A percentile compares a stretch with the other conserved stretches of the same genome.
phyloP scores from a whole-genome alignment of 1,140 invertebrate species.

The Anastrepha obliqua region DNA sequence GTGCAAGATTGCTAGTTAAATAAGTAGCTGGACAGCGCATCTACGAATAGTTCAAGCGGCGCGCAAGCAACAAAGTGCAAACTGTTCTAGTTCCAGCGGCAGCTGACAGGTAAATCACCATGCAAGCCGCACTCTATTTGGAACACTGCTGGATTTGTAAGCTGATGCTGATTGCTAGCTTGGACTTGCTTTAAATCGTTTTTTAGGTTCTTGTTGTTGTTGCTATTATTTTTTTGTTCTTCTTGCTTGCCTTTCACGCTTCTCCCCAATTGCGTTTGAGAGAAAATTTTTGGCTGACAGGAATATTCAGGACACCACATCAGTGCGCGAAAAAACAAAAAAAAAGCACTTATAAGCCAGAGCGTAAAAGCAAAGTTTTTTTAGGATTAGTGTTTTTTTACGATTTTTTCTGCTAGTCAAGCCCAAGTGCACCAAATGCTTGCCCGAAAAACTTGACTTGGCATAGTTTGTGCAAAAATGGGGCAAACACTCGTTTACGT shows the following conservation, averaged over 20 bases:
- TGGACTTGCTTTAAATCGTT: background rate
- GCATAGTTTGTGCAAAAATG: constrained; percentile 40
- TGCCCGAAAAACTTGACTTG: constrained; percentile 41
- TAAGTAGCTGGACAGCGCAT: background rate
- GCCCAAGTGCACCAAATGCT: background rate
- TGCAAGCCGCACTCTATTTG: background rate
- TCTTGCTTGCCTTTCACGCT: background rate
- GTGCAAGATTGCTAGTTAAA: constrained; percentile 1
- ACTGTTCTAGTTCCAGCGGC: background rate
- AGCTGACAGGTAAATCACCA: constrained; percentile 36
- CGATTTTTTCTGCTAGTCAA: background rate
- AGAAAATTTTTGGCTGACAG: background rate
- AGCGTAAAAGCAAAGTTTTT: background rate
- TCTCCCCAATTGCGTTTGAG: background rate
- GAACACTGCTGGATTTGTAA: constrained; percentile 33
- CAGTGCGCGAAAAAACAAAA: background rate
- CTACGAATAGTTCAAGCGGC: background rate
- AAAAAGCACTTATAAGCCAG: background rate
- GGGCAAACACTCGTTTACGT: background rate
- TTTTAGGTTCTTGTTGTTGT: background rate
- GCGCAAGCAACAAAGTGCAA: background rate
- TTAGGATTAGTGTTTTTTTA: background rate
- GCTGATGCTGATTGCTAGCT: constrained; percentile 2
- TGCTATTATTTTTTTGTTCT: background rate
- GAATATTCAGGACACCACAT: constrained; percentile 34